A percentile compares a stretch with the other conserved stretches of the same genome.
These are phyloP conservation scores for Chrysomallon squamiferum DNA, from an alignment of 1,140 invertebrate species.

Conservation along the genomic window DNA sequence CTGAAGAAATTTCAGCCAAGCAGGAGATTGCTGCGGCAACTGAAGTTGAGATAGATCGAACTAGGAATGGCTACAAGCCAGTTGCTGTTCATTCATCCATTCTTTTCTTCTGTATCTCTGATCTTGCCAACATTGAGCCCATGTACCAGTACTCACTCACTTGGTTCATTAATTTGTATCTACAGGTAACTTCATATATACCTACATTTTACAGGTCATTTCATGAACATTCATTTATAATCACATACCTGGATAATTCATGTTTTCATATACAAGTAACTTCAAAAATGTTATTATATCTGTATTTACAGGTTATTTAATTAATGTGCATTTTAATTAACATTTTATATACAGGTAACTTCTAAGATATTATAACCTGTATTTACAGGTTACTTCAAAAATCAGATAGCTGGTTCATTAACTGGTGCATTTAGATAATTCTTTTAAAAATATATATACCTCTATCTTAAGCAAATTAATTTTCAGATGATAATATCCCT, in stretches of 20 bases:
- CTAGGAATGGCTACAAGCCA: slow-evolving; percentile 62
- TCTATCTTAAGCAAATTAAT: too few species aligned
- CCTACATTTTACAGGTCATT: background rate
- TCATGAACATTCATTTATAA: background rate
- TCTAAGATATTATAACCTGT: too few species aligned
- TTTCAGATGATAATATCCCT: too few species aligned
- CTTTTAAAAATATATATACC: too few species aligned
- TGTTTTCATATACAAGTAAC: background rate
- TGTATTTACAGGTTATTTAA: too few species aligned
- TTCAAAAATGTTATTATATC: too few species aligned
- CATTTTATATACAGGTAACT: too few species aligned
- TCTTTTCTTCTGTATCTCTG: slow-evolving; percentile 64
- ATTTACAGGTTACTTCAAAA: too few species aligned
- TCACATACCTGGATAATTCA: background rate
- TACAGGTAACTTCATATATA: slow-evolving; percentile 61
- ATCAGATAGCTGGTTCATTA: too few species aligned
- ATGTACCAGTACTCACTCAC: slow-evolving; percentile 65
- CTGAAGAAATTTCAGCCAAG: slow-evolving; percentile 62
- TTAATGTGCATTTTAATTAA: too few species aligned
- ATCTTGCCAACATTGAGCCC: slow-evolving; percentile 63
- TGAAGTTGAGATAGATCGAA: slow-evolving; percentile 62
- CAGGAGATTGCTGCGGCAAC: slow-evolving; percentile 61
- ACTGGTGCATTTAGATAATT: too few species aligned
- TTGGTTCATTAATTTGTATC: slow-evolving; percentile 64
- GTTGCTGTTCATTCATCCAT: slow-evolving; percentile 63